These are phyloP conservation scores for Ctenodactylus gundi DNA, from an alignment of 2,113 vertebrate genomes.

Conservation along the genomic window DNA sequence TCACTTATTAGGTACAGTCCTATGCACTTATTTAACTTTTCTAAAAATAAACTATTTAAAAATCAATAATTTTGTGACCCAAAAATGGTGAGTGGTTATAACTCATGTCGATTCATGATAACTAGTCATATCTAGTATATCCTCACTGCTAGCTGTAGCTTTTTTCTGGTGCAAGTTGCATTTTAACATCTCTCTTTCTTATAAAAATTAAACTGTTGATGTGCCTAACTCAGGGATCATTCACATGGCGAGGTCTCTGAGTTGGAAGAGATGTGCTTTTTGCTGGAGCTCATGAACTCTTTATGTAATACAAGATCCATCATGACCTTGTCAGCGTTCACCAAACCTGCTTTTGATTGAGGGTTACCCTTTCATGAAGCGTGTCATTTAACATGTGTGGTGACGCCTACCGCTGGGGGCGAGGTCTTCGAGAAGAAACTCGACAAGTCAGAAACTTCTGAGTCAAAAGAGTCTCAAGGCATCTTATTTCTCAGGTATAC, in stretches of 20 bases:
- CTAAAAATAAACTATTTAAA: background rate
- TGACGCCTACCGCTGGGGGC: background rate
- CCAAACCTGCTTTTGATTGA: constrained; percentile 23
- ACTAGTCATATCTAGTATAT: background rate
- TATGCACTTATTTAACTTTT: background rate
- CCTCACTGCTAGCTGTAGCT: background rate
- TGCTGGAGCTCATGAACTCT: constrained; percentile 3
- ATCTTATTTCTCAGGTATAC: background rate
- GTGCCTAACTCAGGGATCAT: background rate
- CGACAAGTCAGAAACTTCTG: background rate
- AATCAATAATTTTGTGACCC: background rate
- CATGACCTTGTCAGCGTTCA: background rate
- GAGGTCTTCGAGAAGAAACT: background rate
- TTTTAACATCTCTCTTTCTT: background rate
- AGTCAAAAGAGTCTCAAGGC: background rate
- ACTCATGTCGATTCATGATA: background rate
- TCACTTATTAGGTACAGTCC: background rate
- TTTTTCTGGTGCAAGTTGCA: background rate
- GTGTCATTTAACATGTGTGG: background rate
- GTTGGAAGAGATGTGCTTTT: background rate
- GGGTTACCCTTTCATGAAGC: background rate
- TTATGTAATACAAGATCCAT: background rate
- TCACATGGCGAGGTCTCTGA: background rate
- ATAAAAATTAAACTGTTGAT: background rate
- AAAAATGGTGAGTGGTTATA: background rate